Evolutionary conservation across 2,113 vertebrate species (phyloP).

Genomic region (Gorsachius goisagi): DNA sequence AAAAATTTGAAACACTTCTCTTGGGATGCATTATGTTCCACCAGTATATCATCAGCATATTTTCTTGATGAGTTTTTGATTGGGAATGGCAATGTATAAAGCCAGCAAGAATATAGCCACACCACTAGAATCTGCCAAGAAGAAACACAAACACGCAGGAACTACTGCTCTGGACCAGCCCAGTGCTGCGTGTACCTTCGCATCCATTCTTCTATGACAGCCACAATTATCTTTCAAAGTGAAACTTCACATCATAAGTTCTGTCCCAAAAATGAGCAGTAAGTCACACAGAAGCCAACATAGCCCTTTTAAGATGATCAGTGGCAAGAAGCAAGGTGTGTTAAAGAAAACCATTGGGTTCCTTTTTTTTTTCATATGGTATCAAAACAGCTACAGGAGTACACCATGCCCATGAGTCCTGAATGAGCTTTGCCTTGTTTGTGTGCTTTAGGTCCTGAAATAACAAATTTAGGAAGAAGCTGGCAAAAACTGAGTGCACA

Average conservation of each 20-base stretch:
- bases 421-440: not conserved
- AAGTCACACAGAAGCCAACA: not conserved
- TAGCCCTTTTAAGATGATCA: not conserved
- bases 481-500: not conserved
- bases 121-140: not conserved
- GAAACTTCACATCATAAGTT: not conserved
- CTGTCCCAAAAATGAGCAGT: not conserved
- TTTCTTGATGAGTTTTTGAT: conserved; percentile 14
- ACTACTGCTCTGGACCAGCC: not conserved
- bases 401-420: not conserved
- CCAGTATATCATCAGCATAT: not conserved
- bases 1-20: conserved; percentile 14
- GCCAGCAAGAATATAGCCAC: not conserved
- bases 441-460: not conserved
- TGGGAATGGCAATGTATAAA: not conserved
- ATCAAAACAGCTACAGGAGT: not conserved
- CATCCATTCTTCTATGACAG: not conserved
- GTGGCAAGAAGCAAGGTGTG: not conserved
- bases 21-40: not conserved
- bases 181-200: not conserved
- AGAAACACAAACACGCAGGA: not conserved
- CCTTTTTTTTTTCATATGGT: not conserved
- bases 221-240: not conserved
- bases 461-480: not conserved
- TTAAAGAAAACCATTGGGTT: not conserved